Evolutionary conservation across 2,113 vertebrate genomes (phyloP).

Genomic region (Ammodytes marinus): DNA sequence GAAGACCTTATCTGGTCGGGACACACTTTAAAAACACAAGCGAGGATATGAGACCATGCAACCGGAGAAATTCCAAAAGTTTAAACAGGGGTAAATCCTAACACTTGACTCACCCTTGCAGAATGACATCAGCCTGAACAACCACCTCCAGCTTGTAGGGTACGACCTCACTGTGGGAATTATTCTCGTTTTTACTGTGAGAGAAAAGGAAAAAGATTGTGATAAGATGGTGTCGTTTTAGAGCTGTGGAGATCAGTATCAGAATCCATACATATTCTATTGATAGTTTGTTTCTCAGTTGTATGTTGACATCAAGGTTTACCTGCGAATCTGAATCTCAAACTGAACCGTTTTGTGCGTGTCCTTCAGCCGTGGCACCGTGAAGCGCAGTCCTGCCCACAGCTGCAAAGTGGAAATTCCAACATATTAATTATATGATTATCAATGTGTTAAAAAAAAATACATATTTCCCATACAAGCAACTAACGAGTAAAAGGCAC

Average conservation of each 20-base stretch:
- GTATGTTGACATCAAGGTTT: neutral
- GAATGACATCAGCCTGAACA: slow-evolving; percentile 87
- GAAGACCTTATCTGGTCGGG: slow-evolving; percentile 89
- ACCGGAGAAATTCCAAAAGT: slow-evolving; percentile 20
- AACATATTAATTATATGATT: slow-evolving; percentile 17
- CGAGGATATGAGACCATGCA: slow-evolving; percentile 32
- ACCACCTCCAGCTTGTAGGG: slow-evolving; percentile 87
- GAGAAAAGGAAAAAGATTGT: slow-evolving; percentile 44
- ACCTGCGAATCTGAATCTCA: slow-evolving; percentile 94
- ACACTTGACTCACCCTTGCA: slow-evolving; percentile 88
- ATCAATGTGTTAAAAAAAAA: neutral
- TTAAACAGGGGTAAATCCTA: slow-evolving; percentile 42
- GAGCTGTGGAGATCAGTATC: neutral
- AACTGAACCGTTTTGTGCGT: slow-evolving; percentile 89
- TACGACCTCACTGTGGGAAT: slow-evolving; percentile 91
- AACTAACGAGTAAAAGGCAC: neutral
- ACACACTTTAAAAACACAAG: slow-evolving; percentile 83
- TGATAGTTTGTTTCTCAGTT: neutral
- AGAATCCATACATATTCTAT: neutral
- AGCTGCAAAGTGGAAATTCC: slow-evolving; percentile 79
- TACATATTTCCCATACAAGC: neutral
- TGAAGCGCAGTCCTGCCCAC: slow-evolving; percentile 92
- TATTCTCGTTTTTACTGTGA: slow-evolving; percentile 94
- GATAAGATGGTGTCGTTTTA: slow-evolving; percentile 21
- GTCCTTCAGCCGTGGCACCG: slow-evolving; percentile 89